phyloP scores from a whole-genome alignment of 2,888 invertebrate species.

The Dryocosmus kuriphilus region DNA sequence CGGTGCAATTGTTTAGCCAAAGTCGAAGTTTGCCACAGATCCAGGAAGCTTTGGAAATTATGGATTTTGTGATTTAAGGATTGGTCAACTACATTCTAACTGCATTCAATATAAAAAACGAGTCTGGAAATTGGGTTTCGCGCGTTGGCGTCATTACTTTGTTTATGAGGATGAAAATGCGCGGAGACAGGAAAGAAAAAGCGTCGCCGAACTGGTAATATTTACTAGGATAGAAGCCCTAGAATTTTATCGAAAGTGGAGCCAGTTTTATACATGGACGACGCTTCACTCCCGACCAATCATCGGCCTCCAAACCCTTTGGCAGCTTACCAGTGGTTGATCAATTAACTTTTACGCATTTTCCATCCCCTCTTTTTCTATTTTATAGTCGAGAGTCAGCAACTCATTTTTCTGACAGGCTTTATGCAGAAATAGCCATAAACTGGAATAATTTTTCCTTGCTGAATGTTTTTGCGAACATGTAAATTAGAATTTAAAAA shows the following conservation, averaged over 20 bases:
- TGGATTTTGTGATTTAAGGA: conserved; percentile 55
- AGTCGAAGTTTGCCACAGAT: conserved; percentile 36
- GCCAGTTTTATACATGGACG: conserved; percentile 58
- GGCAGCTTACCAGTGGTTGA: conserved; percentile 60
- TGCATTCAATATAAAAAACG: conserved; percentile 33
- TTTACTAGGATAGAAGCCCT: conserved; percentile 61
- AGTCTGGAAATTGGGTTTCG: conserved; percentile 41
- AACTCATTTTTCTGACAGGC: neutral
- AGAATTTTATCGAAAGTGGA: conserved; percentile 41
- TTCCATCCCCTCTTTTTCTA: conserved; percentile 8
- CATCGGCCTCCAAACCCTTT: conserved; percentile 58
- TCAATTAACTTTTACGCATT: conserved; percentile 48
- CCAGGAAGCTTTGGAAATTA: conserved; percentile 27
- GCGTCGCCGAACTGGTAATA: conserved; percentile 58
- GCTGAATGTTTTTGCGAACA: too few relatives aligned
- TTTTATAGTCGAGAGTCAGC: neutral
- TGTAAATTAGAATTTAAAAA: too few relatives aligned
- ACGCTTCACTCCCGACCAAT: conserved; percentile 61
- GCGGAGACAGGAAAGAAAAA: conserved; percentile 69
- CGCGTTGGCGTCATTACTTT: conserved; percentile 68
- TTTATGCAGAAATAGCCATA: too few relatives aligned
- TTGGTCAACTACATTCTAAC: conserved; percentile 50
- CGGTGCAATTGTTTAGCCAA: conserved; percentile 45
- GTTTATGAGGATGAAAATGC: conserved; percentile 70
- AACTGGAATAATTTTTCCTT: too few relatives aligned